phyloP scores from a whole-genome alignment of 2,113 vertebrate genomes.

The Petroica traversi region DNA sequence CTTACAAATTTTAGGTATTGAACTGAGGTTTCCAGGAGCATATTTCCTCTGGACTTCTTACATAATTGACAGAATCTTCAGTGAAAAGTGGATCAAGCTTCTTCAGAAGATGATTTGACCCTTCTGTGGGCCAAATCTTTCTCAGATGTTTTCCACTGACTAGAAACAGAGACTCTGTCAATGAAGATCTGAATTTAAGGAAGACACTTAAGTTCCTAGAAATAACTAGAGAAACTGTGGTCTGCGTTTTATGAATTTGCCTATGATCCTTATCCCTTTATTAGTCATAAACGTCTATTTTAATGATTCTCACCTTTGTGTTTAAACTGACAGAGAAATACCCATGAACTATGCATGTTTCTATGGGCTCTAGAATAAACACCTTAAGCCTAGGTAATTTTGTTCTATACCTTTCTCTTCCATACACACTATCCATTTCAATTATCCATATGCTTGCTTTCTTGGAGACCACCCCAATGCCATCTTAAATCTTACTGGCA shows the following conservation, averaged over 20 bases:
- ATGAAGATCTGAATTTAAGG: background rate
- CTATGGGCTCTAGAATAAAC: background rate
- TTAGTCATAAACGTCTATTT: background rate
- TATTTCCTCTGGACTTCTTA: background rate
- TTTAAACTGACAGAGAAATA: background rate
- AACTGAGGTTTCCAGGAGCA: background rate
- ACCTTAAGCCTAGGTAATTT: background rate
- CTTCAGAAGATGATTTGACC: background rate
- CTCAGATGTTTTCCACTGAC: background rate
- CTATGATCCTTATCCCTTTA: background rate
- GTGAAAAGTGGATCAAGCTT: background rate
- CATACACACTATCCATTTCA: background rate
- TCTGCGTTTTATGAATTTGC: background rate
- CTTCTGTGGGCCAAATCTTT: background rate
- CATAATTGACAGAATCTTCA: background rate
- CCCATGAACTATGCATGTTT: background rate
- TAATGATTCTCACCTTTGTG: background rate
- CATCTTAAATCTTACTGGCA: background rate
- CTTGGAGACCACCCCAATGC: background rate
- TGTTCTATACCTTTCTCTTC: background rate
- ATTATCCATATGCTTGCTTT: background rate
- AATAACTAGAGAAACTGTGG: background rate
- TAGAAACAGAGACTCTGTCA: background rate
- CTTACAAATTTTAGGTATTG: background rate
- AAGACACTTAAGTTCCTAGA: background rate